These are phyloP conservation scores for Tridacna gigas DNA, from an alignment of 2,888 invertebrate species.

Conservation along the genomic window DNA sequence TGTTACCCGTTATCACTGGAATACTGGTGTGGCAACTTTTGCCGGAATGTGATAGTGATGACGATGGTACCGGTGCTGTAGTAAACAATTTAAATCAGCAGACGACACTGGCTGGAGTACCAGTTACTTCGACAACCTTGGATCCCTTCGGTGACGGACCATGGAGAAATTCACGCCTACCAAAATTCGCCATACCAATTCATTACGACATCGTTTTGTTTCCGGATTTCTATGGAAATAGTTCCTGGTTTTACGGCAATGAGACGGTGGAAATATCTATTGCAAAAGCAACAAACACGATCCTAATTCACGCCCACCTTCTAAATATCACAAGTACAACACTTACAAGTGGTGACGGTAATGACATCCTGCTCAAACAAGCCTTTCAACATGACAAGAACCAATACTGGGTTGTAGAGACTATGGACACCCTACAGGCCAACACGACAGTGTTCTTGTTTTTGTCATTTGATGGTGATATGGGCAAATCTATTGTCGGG, in stretches of 20 bases:
- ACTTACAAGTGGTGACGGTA: constrained; percentile 44
- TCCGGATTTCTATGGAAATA: constrained; percentile 88
- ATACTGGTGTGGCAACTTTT: constrained; percentile 70
- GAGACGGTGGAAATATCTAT: constrained; percentile 82
- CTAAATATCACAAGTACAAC: constrained; percentile 86
- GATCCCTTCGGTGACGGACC: constrained; percentile 62
- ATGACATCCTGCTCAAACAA: constrained; percentile 65
- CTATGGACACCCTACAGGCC: constrained; percentile 65
- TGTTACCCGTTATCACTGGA: constrained; percentile 68
- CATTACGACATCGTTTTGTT: constrained; percentile 89
- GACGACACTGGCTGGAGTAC: constrained; percentile 20
- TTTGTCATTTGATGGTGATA: constrained; percentile 88
- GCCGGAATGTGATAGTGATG: constrained; percentile 38
- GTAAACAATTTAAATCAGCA: not conserved
- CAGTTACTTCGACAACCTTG: constrained; percentile 40
- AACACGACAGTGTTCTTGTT: constrained; percentile 84
- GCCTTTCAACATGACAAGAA: constrained; percentile 83
- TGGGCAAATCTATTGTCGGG: constrained; percentile 88
- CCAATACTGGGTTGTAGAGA: constrained; percentile 85
- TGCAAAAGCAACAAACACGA: constrained; percentile 75
- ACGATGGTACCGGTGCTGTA: constrained; percentile 3
- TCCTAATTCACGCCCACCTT: constrained; percentile 88
- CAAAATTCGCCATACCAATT: constrained; percentile 87
- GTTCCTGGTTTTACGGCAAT: constrained; percentile 75
- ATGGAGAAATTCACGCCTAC: constrained; percentile 87